Conservation (phyloP, 1,140 invertebrate species). For the Hirudo medicinalis region DNA sequence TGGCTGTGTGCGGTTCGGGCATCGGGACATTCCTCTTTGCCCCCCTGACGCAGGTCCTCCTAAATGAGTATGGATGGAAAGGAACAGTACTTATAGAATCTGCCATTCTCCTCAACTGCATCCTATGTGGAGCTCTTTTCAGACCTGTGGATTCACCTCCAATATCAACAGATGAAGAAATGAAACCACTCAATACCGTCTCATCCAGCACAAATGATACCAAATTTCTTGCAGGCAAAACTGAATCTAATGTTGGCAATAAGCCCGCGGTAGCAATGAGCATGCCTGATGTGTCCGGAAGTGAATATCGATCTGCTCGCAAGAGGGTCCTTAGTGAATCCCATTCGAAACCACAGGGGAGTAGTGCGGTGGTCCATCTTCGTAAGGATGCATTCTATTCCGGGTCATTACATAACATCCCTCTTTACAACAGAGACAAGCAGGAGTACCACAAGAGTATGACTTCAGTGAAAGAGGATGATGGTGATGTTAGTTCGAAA, state of each 20-base stretch:
- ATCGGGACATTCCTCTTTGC: slow-evolving; percentile 78
- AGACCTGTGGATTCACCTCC: slow-evolving; percentile 51
- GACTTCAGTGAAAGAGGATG: background rate
- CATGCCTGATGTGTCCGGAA: background rate
- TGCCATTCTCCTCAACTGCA: slow-evolving; percentile 62
- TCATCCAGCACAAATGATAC: background rate
- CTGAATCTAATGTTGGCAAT: background rate
- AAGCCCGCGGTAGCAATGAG: background rate
- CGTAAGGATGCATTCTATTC: slow-evolving; percentile 74
- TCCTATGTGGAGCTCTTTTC: slow-evolving; percentile 64
- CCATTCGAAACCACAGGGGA: background rate
- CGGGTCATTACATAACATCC: slow-evolving; percentile 58
- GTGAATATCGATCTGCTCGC: background rate
- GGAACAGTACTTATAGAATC: slow-evolving; percentile 44
- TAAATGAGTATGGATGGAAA: slow-evolving; percentile 20
- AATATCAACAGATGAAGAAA: background rate
- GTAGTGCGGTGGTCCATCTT: background rate
- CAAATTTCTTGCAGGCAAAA: background rate
- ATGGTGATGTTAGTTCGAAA: background rate
- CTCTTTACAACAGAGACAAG: slow-evolving; percentile 39
- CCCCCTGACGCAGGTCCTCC: slow-evolving; percentile 40
- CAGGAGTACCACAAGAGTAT: slow-evolving; percentile 22
- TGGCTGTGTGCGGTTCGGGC: slow-evolving; percentile 82
- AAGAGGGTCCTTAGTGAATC: background rate
- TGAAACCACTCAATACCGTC: background rate